Evolutionary conservation across 2,888 invertebrate genomes (phyloP).

Genomic region (Gerris lacustris): DNA sequence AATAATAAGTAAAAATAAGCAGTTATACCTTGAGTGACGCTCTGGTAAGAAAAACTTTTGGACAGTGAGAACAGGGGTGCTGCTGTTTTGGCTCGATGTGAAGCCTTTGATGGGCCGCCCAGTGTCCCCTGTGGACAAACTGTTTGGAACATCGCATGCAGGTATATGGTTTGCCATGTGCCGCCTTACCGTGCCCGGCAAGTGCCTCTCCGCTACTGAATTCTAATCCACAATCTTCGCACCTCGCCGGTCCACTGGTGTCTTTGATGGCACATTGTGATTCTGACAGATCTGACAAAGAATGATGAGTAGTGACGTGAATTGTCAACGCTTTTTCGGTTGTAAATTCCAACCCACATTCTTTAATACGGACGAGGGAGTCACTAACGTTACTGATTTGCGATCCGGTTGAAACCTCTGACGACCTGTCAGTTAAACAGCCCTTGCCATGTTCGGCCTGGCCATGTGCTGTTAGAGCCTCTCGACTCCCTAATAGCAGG

Average conservation of each 20-base stretch:
- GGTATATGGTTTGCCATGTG: conserved; percentile 21
- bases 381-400: conserved; percentile 32
- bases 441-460: conserved; percentile 16
- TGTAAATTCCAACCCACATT: conserved; percentile 19
- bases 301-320: background rate
- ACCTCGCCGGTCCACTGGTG: background rate
- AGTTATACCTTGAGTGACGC: conserved; percentile 37
- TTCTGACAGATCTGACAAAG: background rate
- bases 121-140: conserved; percentile 29
- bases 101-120: conserved; percentile 30
- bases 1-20: background rate
- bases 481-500: conserved; percentile 11
- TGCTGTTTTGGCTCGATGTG: conserved; percentile 30
- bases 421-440: conserved; percentile 10
- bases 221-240: background rate
- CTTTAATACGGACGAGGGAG: conserved; percentile 31
- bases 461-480: conserved; percentile 18
- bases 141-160: conserved; percentile 28
- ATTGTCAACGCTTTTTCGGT: conserved; percentile 12
- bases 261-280: background rate
- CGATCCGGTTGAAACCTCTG: conserved; percentile 17
- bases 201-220: background rate
- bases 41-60: conserved; percentile 37
- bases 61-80: conserved; percentile 37
- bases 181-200: conserved; percentile 16